Evolutionary conservation across 2,888 invertebrate species (phyloP), one percentile per base, ranked within the genome.

Genomic region (Ophion costatus): DNA sequence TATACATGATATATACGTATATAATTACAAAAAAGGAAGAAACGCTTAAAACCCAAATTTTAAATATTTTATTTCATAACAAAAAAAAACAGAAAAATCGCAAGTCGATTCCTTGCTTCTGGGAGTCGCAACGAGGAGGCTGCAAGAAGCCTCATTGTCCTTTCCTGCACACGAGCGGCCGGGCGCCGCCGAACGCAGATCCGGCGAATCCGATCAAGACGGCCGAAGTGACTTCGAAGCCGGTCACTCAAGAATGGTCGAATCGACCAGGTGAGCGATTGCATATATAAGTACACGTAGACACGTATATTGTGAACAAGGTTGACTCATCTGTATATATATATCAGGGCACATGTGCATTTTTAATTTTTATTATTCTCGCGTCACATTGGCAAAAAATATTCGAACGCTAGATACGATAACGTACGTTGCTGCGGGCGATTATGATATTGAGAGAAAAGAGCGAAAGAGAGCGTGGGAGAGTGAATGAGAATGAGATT

Each of bases 121-220:
- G 97, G 97, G 98, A 98, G 94, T 96, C 95, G 87, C 97, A 98
- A 94, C 97, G 97, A 0, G 95, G 96, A 11, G 98, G 98, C 1
- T 98, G 98, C 93, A 95, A 96, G 89, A 98, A 98, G 94, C 96
- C 96, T 80, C 97, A 97, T 93, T 98, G 98, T 94, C 96, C 97
- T 0, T 98, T 98, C 93, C 95, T 96, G 94, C 98, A 98, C 93
- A 95, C 94, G 88, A 89, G 87, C 74, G 89, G 89, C 71, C 90
- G 91, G 80, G 82, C 83, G 80, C 82, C 82, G 6, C 67, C 86
- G 4, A 87, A 86, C 79, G 38, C 69, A 59, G 76, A 91, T 90
- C 82, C 90, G 29, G 78, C 84, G 29, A 91, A 91, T 86, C 91
- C 92, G 17, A 91, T 91, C 4, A 93, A 92, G 82, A 82, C 89